Evolutionary conservation across 92 coral and sea anemone genomes (phyloP).

Genomic region (Bergia puertoricense): DNA sequence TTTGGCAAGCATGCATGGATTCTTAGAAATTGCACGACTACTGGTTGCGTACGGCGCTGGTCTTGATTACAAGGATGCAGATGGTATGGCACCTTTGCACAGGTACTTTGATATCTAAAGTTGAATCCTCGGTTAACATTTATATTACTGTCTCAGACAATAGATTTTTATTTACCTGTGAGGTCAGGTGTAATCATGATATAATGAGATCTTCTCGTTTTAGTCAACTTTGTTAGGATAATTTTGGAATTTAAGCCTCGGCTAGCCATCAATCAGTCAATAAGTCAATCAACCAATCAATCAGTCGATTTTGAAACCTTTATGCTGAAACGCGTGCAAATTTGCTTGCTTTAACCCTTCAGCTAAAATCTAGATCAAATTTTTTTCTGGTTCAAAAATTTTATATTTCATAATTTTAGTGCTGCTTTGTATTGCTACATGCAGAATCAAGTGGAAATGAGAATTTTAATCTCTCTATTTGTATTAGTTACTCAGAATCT

Average conservation of each 20-base stretch:
- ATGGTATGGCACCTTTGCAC: constrained; percentile 68
- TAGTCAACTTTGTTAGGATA: neutral
- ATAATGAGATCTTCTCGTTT: neutral
- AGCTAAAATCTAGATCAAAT: too few species aligned
- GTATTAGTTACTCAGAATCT: too few species aligned
- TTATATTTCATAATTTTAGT: too few species aligned
- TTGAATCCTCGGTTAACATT: neutral
- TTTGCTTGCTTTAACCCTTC: too few species aligned
- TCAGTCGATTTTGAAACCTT: neutral
- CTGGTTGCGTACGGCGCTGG: constrained; percentile 57
- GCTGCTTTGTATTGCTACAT: too few species aligned
- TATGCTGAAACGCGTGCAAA: too few species aligned
- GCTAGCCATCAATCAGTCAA: too few species aligned
- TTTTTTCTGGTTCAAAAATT: too few species aligned
- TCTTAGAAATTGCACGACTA: constrained; percentile 62
- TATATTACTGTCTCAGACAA: neutral
- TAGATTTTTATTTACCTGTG: neutral
- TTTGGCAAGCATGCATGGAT: constrained; percentile 69
- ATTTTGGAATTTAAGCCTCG: neutral
- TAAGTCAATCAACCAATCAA: neutral
- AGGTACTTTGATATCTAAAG: constrained; percentile 43
- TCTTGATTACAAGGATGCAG: constrained; percentile 63
- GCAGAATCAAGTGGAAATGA: too few species aligned
- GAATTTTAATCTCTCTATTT: too few species aligned
- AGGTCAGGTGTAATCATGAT: neutral